These are phyloP conservation scores for Centropus unirufus DNA, from an alignment of 2,113 vertebrate genomes.

Conservation along the genomic window DNA sequence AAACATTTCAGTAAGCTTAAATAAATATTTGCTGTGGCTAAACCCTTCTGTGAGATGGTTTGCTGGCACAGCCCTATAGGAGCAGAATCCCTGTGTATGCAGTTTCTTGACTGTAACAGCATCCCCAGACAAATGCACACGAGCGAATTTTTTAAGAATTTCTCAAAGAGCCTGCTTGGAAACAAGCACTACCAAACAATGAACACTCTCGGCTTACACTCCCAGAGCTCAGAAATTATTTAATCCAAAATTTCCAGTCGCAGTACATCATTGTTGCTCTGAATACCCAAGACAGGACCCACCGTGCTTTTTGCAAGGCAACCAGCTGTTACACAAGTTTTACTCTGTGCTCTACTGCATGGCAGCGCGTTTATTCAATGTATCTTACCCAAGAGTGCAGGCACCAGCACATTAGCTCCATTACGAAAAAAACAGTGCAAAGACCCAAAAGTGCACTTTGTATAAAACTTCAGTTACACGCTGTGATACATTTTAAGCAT, in stretches of 20 bases:
- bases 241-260: not conserved
- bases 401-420: not conserved
- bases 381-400: not conserved
- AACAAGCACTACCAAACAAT: not conserved
- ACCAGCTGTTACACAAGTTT: not conserved
- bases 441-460: not conserved
- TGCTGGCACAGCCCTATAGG: not conserved
- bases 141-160: not conserved
- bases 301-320: not conserved
- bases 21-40: not conserved
- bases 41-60: not conserved
- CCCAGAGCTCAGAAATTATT: not conserved
- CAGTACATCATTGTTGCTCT: not conserved
- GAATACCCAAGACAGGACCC: not conserved
- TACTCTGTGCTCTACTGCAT: not conserved
- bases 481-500: not conserved
- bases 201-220: not conserved
- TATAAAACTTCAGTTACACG: not conserved
- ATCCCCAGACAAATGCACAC: not conserved
- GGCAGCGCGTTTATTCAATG: not conserved
- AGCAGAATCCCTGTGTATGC: not conserved
- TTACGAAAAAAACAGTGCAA: not conserved
- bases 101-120: not conserved
- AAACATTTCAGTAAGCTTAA: not conserved
- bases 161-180: not conserved